phyloP scores from a whole-genome alignment of 2,888 invertebrate genomes.

The Tethea ocularis region DNA sequence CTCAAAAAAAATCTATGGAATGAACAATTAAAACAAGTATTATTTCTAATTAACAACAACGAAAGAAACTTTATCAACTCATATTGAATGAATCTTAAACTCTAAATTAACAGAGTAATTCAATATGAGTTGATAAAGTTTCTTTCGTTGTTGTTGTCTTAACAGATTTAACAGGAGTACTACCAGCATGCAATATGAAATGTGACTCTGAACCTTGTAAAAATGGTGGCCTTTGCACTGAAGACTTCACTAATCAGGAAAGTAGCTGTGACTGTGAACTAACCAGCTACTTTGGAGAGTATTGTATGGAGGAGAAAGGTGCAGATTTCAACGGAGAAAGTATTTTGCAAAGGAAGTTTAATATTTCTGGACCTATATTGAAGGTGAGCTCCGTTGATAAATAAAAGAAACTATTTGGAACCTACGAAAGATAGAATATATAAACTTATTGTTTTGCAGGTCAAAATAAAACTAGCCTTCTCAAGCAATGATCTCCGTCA shows the following conservation, averaged over 20 bases:
- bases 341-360: slow-evolving; percentile 90
- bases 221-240: slow-evolving; percentile 93
- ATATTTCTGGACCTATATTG: slow-evolving; percentile 87
- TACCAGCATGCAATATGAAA: slow-evolving; percentile 94
- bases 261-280: slow-evolving; percentile 95
- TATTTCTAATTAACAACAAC: no score
- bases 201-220: slow-evolving; percentile 95
- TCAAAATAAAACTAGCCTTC: slow-evolving; percentile 94
- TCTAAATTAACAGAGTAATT: slow-evolving; percentile 3
- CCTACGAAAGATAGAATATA: no score
- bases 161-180: slow-evolving; percentile 86
- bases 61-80: no score
- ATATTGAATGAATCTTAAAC: background rate
- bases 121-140: background rate
- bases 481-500: slow-evolving; percentile 91
- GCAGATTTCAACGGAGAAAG: slow-evolving; percentile 95
- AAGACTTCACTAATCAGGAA: slow-evolving; percentile 93
- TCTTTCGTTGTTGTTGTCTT: background rate
- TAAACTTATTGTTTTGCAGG: slow-evolving; percentile 69
- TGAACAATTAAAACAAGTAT: background rate
- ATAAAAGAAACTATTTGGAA: no score
- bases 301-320: slow-evolving; percentile 94
- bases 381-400: slow-evolving; percentile 29
- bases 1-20: no score
- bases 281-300: slow-evolving; percentile 95